Base-by-base conservation (phyloP, 2,888 invertebrate genomes). In the Parnassius glacialis region DNA sequence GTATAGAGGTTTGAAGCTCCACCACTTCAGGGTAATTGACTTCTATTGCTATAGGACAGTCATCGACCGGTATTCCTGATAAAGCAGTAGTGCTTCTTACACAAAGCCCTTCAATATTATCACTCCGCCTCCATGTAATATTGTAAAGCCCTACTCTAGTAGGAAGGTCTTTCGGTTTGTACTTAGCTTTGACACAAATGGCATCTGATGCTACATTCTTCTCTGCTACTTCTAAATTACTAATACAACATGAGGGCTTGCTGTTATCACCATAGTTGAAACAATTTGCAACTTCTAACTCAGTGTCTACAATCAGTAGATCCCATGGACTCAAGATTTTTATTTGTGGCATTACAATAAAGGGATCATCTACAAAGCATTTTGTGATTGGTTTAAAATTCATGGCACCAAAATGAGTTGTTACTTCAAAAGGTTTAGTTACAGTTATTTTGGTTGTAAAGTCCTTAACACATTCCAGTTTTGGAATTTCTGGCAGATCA, bases 1-100 rank as follows among this genome's bases (percentile, higher is more conserved):
- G 92, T 70, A 96, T 90, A 13, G 95, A 95, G 34, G 94, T 94
- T 67, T 95, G 92, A 20, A 96, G 93, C 75, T 94, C 93, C 7
- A 96, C 96, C 65, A 94, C 94, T 52, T 96, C 94, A n/a, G 96
- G 96, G 65, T 94, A 87, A 71, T 90, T 87, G 58, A 94, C 90
- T 80, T 93, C 90, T 65, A 95, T 76, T 57, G 93, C 91, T 67
- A 94, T 90, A 0, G 94, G 93, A 55, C 94, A 92, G 70, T 93
- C 93, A 67, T 94, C 94, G 56, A 94, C 92, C 59, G 92, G 89
- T 52, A 94, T 78, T 0, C 92, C 92, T 0, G 92, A 88, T 60
- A 94, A 74, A 34, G 93, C 92, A 1, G 93, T 93, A 67, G 91
- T 93, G 67, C 93, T 93, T 85, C 87, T 86, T 25, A 91, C 85